Conservation (phyloP, 2,888 invertebrate species). For the Drosophila limbata region DNA sequence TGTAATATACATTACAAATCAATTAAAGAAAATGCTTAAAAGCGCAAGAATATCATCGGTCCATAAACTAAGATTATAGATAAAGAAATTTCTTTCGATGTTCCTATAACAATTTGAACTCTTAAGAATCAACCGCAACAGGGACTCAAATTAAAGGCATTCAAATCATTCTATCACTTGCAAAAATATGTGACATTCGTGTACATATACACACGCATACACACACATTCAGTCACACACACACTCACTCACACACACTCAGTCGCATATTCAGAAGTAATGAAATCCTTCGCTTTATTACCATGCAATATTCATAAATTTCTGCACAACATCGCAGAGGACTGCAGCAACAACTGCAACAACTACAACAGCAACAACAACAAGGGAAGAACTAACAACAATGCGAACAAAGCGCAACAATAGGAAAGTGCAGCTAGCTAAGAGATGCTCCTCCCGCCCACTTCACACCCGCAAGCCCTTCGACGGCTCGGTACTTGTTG, state of each 20-base stretch:
- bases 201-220: constrained; percentile 5
- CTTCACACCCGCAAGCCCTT: constrained; percentile 24
- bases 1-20: not conserved
- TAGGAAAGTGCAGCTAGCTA: constrained; percentile 44
- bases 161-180: constrained; percentile 43
- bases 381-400: constrained; percentile 40
- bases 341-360: constrained; percentile 50
- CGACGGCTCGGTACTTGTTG: constrained; percentile 74
- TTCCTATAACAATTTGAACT: constrained; percentile 1
- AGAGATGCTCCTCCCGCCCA: constrained; percentile 12
- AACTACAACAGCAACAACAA: constrained; percentile 22
- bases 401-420: constrained; percentile 57
- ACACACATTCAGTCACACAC: constrained; percentile 4
- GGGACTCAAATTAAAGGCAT: constrained; percentile 37
- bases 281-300: constrained; percentile 76
- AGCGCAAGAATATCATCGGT: too few species aligned
- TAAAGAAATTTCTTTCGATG: not conserved
- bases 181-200: constrained; percentile 27
- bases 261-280: constrained; percentile 63
- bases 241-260: constrained; percentile 16
- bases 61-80: not conserved
- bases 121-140: constrained; percentile 15
- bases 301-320: constrained; percentile 81
- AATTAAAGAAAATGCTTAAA: not conserved
- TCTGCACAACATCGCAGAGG: constrained; percentile 65